Base-by-base conservation (phyloP, 2,888 invertebrate species). In the Bembecia ichneumoniformis region DNA sequence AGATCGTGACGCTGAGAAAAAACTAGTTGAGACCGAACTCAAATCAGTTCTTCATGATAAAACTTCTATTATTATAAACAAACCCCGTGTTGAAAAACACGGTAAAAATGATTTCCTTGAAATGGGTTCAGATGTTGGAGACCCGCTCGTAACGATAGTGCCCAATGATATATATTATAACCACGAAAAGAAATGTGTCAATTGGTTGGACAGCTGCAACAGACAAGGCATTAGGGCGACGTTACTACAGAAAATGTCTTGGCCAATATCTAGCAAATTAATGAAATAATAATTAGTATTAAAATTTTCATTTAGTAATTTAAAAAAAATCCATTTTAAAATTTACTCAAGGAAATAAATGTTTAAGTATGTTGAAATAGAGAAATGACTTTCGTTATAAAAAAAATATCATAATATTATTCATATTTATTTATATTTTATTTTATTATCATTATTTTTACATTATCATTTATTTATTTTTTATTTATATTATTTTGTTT, bases 131-230 rank as follows among this genome's bases (percentile, higher is more conserved):
- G 61, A 60, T 0, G 9, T 51, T 0, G 0, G 28, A 0, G 82
- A 83, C 51, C 63, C 70, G 0, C 79, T 68, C 44, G 79, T 77
- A 0, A 82, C 82, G 0, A 62, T 80, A 1, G 56, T 82, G 5
- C 84, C 84, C 0, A 84, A 83, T 47, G 60, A 69, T 15, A 74
- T 84, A 1, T 79, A 74, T 48, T 80, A 81, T 40, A 59, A 68
- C 20, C 56, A 71, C 5, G 78, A 83, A 54, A 83, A 80, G 52
- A 66, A 68, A 54, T 84, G 84, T 46, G 77, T 77, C 0, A 84
- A 84, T 52, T 84, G 84, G 84, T 54, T 83, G 5, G 80, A 80
- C 17, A 77, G 81, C 48, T 84, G 84, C 52, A 77, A 68, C 46
- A 45, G 71, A 11, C 66, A 63, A 34, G 84, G 83, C 1, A 63